Evolutionary conservation across 2,797 vertebrate genomes (phyloP).

Genomic region (Hypotaenidia okinawae): DNA sequence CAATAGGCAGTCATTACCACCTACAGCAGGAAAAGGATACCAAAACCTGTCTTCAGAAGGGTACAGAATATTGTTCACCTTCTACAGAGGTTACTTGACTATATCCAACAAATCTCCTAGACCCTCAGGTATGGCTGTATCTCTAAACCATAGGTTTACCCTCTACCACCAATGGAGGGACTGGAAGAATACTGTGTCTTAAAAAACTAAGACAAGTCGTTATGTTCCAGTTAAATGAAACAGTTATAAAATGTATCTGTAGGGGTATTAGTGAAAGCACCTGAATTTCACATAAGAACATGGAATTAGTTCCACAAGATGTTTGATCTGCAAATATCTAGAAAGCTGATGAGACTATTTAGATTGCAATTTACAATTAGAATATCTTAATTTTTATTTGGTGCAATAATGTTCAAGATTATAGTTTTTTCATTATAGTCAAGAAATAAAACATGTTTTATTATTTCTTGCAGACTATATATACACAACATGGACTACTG

Average conservation of each 20-base stretch:
- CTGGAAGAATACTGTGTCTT: not conserved
- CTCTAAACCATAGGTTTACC: not conserved
- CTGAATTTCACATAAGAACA: not conserved
- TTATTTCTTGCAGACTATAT: not conserved
- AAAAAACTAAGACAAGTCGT: not conserved
- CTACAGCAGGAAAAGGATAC: not conserved
- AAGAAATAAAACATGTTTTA: not conserved
- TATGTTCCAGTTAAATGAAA: not conserved
- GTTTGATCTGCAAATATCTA: slow-evolving; percentile 26
- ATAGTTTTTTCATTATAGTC: not conserved
- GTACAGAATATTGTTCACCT: not conserved
- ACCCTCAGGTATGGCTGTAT: not conserved
- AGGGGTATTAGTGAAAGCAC: not conserved
- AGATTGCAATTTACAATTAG: not conserved
- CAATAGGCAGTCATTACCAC: not conserved
- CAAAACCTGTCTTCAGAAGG: not conserved
- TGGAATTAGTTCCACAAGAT: not conserved
- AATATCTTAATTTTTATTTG: not conserved
- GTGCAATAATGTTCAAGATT: not conserved
- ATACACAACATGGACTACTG: not conserved
- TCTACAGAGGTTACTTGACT: not conserved
- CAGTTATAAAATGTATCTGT: not conserved
- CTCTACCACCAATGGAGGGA: not conserved
- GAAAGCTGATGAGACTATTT: not conserved
- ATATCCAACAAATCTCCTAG: not conserved